Evolutionary conservation across 1,140 invertebrate species (phyloP), one percentile per base, ranked within the genome.

Genomic region (Cataglyphis hispanica): DNA sequence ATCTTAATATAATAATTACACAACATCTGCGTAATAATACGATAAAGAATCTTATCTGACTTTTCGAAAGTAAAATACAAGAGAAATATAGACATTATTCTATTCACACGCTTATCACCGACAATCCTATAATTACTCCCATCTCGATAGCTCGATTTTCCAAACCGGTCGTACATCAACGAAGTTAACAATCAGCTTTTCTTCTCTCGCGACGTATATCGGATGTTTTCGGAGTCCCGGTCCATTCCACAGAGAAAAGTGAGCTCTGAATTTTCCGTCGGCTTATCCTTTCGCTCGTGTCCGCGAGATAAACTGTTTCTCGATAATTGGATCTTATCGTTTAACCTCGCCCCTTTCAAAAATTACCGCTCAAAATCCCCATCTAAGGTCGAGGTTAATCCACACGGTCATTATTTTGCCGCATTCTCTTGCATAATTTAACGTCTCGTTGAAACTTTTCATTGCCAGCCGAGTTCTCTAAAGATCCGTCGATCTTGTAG

Each of bases 261-360:
- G 66, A 63, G 56, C 60, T 60, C 53, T 31, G 64, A 58, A 56
- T 19, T 74, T 58, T 43, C 58, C 16, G 19, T 40, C 25, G 69
- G 58, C 86, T 89, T 87, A 89, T 80, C 75, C 85, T 50, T 84
- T 77, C 60, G 63, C 58, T 85, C 60, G 46, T 16, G 86, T 58
- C 64, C 70, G 31, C 56, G 86, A 85, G 86, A 89, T 89, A 89
- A 90, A 90, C 88, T 85, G 89, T 90, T 90, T 87, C 86, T 90
- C 89, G 88, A 90, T 90, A 90, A 90, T 90, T 90, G 88, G 88
- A 89, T 90, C 88, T 89, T 89, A 90, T 85, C 88, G 88, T 90
- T 81, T 85, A 87, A 83, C 83, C 64, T 81, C 81, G 31, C 63
- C 86, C 66, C 61, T 56, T 72, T 86, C 70, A 83, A 88, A 86